Evolutionary conservation across 2,888 invertebrate species (phyloP).

Genomic region (Habrosyne pyritoides): DNA sequence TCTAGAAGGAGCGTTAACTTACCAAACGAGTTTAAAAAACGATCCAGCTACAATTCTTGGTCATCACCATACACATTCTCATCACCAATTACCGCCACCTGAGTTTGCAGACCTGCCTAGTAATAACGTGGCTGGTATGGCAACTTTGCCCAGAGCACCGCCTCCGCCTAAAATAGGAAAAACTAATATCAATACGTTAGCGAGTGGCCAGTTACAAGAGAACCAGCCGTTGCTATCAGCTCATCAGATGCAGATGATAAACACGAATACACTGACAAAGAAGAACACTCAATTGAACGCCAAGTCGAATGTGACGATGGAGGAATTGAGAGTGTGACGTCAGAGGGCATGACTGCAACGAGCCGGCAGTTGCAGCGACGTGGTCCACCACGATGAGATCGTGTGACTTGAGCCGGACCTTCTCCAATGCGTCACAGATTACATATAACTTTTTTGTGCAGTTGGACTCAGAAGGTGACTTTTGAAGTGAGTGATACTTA

Average conservation of each 20-base stretch:
- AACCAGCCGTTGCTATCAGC: conserved; percentile 88
- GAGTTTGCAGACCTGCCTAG: conserved; percentile 92
- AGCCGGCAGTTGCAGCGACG: conserved; percentile 81
- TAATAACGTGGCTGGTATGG: conserved; percentile 83
- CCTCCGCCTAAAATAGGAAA: conserved; percentile 89
- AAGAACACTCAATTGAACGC: conserved; percentile 87
- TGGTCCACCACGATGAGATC: conserved; percentile 78
- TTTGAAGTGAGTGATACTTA: conserved; percentile 5
- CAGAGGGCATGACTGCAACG: conserved; percentile 83
- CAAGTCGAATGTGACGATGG: conserved; percentile 86
- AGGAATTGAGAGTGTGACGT: conserved; percentile 93
- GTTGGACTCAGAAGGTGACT: background rate
- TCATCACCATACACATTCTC: conserved; percentile 89
- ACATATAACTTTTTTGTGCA: conserved; percentile 45
- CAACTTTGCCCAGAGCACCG: conserved; percentile 87
- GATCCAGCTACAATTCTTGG: conserved; percentile 89
- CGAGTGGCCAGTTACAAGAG: conserved; percentile 85
- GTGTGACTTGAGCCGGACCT: conserved; percentile 83
- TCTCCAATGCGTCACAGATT: conserved; percentile 76
- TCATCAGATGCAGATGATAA: conserved; percentile 91
- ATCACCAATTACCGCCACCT: conserved; percentile 91
- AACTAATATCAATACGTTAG: conserved; percentile 82
- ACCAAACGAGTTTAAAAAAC: conserved; percentile 84
- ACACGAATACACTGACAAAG: conserved; percentile 90
- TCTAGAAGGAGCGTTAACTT: conserved; percentile 84